Conservation (phyloP, 2,888 invertebrate species). For the Watsonalla cultraria region DNA sequence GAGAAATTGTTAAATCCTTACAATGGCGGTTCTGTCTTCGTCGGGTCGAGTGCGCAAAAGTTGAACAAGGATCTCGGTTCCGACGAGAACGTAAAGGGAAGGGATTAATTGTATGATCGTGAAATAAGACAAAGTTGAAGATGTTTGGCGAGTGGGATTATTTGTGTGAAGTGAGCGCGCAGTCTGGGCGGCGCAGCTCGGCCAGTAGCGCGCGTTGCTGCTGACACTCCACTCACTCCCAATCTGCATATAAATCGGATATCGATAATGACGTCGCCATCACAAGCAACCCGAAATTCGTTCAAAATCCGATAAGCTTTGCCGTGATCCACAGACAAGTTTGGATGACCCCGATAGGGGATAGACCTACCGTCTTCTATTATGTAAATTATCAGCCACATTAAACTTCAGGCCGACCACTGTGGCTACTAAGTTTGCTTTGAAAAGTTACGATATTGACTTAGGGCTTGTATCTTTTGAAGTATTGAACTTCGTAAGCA, state of each 20-base stretch:
- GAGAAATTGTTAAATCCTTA: conserved; percentile 73
- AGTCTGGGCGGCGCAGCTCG: conserved; percentile 14
- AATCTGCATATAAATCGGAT: conserved; percentile 80
- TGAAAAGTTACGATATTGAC: conserved; percentile 67
- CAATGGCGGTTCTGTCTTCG: conserved; percentile 69
- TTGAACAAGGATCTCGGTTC: conserved; percentile 62
- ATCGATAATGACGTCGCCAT: conserved; percentile 75
- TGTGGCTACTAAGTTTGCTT: conserved; percentile 65
- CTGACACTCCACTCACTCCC: conserved; percentile 56
- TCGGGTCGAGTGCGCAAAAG: conserved; percentile 69
- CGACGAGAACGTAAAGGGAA: conserved; percentile 53
- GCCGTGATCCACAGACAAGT: conserved; percentile 70
- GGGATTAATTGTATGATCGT: conserved; percentile 61
- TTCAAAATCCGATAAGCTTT: conserved; percentile 74
- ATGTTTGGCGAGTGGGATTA: conserved; percentile 43
- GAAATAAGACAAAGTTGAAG: conserved; percentile 54
- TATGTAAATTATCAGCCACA: conserved; percentile 76
- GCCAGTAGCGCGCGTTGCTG: conserved; percentile 38
- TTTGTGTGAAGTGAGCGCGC: conserved; percentile 39
- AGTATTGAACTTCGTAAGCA: conserved; percentile 46
- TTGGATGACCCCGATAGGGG: conserved; percentile 73
- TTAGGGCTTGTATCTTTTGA: conserved; percentile 52
- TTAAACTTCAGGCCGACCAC: conserved; percentile 67
- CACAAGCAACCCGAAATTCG: conserved; percentile 73
- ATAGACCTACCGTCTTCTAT: conserved; percentile 74